Percentiles rank a stretch among this genome's conserved stretches.
phyloP scores from a whole-genome alignment of 2,888 invertebrate species.

The Himalopsyche tibetana region DNA sequence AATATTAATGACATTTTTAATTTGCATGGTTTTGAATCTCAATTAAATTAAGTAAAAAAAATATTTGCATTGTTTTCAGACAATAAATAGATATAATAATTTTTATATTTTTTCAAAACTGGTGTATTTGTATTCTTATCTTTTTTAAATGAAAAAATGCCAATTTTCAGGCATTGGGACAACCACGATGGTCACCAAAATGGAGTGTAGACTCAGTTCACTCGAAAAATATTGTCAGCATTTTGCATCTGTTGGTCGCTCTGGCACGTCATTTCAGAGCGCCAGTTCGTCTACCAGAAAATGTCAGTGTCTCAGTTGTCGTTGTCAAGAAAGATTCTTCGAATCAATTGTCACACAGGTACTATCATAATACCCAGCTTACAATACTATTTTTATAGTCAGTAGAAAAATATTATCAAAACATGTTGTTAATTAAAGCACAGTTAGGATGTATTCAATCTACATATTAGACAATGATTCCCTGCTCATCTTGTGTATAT shows the following conservation, averaged over 20 bases:
- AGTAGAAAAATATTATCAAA: too few species aligned
- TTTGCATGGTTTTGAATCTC: too few species aligned
- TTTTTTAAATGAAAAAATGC: background rate
- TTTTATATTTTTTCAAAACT: slow-evolving; percentile 47
- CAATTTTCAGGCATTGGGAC: slow-evolving; percentile 79
- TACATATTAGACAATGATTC: too few species aligned
- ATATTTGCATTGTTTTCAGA: too few species aligned
- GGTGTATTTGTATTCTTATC: background rate
- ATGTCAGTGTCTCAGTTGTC: slow-evolving; percentile 94
- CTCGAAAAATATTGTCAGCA: slow-evolving; percentile 96
- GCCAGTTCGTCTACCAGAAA: slow-evolving; percentile 96
- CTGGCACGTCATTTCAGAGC: slow-evolving; percentile 96
- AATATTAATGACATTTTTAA: too few species aligned
- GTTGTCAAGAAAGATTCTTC: slow-evolving; percentile 90
- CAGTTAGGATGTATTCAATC: too few species aligned
- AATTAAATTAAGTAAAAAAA: too few species aligned
- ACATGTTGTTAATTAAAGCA: too few species aligned
- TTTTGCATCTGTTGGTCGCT: slow-evolving; percentile 94
- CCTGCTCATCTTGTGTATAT: too few species aligned
- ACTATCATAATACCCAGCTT: slow-evolving; percentile 55
- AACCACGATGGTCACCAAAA: slow-evolving; percentile 87
- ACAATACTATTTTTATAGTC: background rate
- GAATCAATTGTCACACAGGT: slow-evolving; percentile 81
- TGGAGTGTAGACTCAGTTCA: slow-evolving; percentile 99
- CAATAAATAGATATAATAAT: too few species aligned